phyloP scores from a whole-genome alignment of 2,113 vertebrate genomes.

The Climacteris rufus region DNA sequence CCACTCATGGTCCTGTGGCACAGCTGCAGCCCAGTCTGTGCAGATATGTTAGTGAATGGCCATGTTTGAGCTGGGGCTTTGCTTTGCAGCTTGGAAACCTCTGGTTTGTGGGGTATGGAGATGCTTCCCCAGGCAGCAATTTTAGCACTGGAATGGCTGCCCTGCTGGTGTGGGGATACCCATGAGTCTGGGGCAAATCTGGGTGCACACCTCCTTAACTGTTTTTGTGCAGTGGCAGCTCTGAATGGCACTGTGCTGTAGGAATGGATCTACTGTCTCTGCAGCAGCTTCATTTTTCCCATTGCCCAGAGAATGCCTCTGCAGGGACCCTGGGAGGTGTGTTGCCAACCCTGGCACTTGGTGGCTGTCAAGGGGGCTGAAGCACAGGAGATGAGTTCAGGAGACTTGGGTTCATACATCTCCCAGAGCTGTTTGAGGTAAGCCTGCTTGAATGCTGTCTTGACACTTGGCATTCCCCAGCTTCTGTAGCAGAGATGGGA shows the following conservation, averaged over 20 bases:
- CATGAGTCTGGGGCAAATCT: no score
- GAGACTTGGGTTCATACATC: background rate
- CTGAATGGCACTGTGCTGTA: fast-evolving
- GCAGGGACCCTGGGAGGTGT: fast-evolving
- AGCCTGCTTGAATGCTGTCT: background rate
- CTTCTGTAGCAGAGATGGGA: background rate
- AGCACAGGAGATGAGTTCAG: background rate
- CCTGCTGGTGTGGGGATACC: background rate
- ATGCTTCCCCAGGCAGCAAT: background rate
- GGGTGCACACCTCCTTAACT: background rate
- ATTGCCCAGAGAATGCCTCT: background rate
- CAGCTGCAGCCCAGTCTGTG: background rate
- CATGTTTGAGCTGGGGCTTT: background rate
- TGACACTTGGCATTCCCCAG: background rate
- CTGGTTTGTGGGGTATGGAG: background rate
- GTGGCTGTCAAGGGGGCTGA: background rate
- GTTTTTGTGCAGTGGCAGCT: background rate
- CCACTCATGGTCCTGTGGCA: background rate
- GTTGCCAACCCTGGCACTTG: background rate
- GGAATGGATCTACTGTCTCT: background rate
- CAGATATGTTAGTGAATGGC: background rate
- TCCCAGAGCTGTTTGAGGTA: background rate
- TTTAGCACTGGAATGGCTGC: background rate
- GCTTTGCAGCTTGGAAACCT: background rate
- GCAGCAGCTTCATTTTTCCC: background rate